Percentiles rank a stretch among this genome's conserved stretches.
phyloP scores from a whole-genome alignment of 2,797 vertebrate genomes.

The Galaxias olidus region DNA sequence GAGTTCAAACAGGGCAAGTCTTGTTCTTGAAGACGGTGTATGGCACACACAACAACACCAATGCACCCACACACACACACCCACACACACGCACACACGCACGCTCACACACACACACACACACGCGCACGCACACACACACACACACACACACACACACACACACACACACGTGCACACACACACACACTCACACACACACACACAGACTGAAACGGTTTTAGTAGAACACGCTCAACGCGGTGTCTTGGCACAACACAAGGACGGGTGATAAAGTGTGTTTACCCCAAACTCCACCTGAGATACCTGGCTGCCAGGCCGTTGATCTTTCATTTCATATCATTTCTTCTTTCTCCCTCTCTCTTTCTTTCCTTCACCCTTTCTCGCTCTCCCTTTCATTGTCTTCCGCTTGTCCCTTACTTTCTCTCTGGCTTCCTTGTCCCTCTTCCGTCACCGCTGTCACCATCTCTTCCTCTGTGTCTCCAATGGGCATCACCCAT shows the following conservation, averaged over 20 bases:
- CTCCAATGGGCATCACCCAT: too few species aligned
- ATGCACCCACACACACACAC: too few species aligned
- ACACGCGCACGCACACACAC: too few species aligned
- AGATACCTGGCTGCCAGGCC: conserved; percentile 6
- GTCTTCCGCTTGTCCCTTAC: neutral
- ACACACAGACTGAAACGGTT: neutral
- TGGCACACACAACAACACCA: too few species aligned
- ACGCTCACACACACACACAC: too few species aligned
- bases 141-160: too few species aligned
- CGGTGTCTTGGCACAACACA: conserved; percentile 11
- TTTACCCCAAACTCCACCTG: conserved; percentile 18
- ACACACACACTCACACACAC: too few species aligned
- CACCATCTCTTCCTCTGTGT: neutral
- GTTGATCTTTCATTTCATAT: neutral
- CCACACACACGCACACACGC: too few species aligned
- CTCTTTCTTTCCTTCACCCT: conserved; percentile 6
- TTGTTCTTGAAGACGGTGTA: too few species aligned
- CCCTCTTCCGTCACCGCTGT: conserved; percentile 3
- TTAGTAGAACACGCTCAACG: conserved; percentile 14
- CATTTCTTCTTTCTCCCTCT: conserved; percentile 2
- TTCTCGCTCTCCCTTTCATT: conserved; percentile 13
- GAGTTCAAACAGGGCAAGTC: too few species aligned
- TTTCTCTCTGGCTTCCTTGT: neutral
- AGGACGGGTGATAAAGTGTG: conserved; percentile 17
- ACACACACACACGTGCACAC: too few species aligned